Base-by-base conservation (phyloP, 2,888 invertebrate genomes). In the Dorcus parallelipipedus region DNA sequence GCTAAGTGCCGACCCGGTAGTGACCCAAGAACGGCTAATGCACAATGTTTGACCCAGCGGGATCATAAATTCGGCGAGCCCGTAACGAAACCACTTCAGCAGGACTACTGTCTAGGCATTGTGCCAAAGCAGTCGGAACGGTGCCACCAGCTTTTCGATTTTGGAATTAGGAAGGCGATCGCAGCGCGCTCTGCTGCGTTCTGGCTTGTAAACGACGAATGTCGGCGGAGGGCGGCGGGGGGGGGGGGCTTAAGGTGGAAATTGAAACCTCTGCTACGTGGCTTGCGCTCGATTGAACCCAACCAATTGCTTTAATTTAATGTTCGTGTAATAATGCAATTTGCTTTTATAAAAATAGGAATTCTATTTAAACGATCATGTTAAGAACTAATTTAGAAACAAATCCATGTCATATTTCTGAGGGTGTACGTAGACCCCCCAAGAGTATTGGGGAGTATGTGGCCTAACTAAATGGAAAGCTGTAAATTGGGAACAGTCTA, bases 61-160 rank as follows among this genome's bases (percentile, higher is more conserved):
- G 61, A 63, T 66, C 69, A 67, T 72, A 73, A 71, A 73, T 73
- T 65, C 64, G 59, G 59, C 60, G 64, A 61, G 65, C 64, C 68
- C 66, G 67, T 67, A 69, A 68, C 67, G 67, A 64, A 63, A 70
- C 68, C 70, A 66, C 68, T 68, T 54, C 40, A 48, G 33, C 26
- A 39, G 20, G 8, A 40, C 26, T 38, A 38, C 52, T 43, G 53
- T 58, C 58, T 58, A 52, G 58, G 58, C 58, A 53, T 7, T 14
- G 17, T 58, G 58, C 58, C 58, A 56, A 52, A 17, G 14, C 40
- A 49, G 10, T 9, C n/a, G 50, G 45, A 43, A 52, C 49, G 49
- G 26, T 53, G 58, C 53, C 53, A 58, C 53, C 40, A 40, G 41
- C 39, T 38, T 52, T 57, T 52, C 52, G 55, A 55, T 55, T 55